Base-by-base conservation (phyloP, 2,797 vertebrate species). In the Oryzias sinensis region DNA sequence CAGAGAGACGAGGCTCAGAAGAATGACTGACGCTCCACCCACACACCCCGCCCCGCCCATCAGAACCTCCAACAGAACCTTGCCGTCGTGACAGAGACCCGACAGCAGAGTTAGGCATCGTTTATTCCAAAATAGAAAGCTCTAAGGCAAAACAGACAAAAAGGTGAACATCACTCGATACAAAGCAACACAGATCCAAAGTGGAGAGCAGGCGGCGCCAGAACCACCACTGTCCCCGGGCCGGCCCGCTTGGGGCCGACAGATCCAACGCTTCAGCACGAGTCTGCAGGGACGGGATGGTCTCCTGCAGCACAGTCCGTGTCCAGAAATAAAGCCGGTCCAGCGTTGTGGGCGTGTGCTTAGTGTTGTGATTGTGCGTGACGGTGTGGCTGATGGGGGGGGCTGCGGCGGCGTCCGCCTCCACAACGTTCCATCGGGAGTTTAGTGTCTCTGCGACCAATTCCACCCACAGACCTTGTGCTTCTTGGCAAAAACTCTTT, bases 91-190 rank as follows among this genome's bases (percentile, higher is more conserved):
- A 43, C 65, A 49, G 76, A 79, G 33, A 53, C 55, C 1, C 62
- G 1, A 53, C 53, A 59, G 47, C 43, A 47, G 53, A 86, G 79
- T 89, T 87, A 83, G 83, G 81, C 77, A 86, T 87, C n/a, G 57
- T 90, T 90, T 90, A 90, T 90, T 91, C 87, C 87, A 90, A 90
- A 90, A 90, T 90, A 90, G 82, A 90, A 89, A 88, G 86, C 86
- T 90, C 85, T 90, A 87, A 90, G 87, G 85, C 84, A 87, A 84
- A 85, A 86, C 82, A 84, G 79, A 87, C 69, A 24, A 79, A 45
- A 76, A 76, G 70, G 77, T 83, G 76, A 83, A 79, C 62, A 80
- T 74, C 47, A 70, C 58, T 67, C 87, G 63, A 72, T 76, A 79
- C 78, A 86, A 86, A 84, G 74, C 72, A 65, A 81, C 56, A 84